A percentile compares a stretch with the other conserved stretches of the same genome.
Evolutionary conservation across 2,797 vertebrate species (phyloP).

Genomic region (Phoebastria nigripes): DNA sequence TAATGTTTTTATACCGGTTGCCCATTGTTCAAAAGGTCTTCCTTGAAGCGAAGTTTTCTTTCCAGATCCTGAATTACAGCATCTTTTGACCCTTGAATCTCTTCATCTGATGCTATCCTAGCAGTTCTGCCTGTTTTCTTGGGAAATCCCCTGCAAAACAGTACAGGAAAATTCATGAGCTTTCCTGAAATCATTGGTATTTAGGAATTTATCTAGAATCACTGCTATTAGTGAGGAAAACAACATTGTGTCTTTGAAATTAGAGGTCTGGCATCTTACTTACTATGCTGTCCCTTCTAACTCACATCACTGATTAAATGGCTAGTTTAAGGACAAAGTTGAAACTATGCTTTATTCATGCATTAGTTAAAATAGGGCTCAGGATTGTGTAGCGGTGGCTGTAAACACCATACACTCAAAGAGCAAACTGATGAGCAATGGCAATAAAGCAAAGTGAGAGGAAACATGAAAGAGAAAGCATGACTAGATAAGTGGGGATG

Average conservation of each 20-base stretch:
- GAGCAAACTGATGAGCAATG: background rate
- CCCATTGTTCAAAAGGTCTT: conserved; percentile 94
- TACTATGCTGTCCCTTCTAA: background rate
- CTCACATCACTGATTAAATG: background rate
- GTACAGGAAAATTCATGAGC: background rate
- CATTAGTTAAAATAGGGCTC: background rate
- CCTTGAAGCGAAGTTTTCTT: conserved; percentile 96
- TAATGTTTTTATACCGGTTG: conserved; percentile 73
- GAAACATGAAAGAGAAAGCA: background rate
- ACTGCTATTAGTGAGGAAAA: background rate
- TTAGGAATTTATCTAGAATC: background rate
- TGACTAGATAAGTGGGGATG: background rate
- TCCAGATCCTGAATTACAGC: conserved; percentile 98
- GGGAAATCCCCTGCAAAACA: conserved; percentile 76
- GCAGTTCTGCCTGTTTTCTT: conserved; percentile 83
- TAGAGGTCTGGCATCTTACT: background rate
- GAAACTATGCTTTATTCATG: background rate
- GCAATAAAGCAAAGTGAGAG: background rate
- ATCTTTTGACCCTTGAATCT: conserved; percentile 97
- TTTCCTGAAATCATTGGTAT: background rate
- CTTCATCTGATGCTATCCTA: conserved; percentile 88
- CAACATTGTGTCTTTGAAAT: background rate
- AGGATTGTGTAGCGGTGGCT: background rate
- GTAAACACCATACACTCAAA: background rate
- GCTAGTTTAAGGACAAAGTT: background rate